Conservation (phyloP, 1,140 invertebrate species). For the Diabrotica virgifera region DNA sequence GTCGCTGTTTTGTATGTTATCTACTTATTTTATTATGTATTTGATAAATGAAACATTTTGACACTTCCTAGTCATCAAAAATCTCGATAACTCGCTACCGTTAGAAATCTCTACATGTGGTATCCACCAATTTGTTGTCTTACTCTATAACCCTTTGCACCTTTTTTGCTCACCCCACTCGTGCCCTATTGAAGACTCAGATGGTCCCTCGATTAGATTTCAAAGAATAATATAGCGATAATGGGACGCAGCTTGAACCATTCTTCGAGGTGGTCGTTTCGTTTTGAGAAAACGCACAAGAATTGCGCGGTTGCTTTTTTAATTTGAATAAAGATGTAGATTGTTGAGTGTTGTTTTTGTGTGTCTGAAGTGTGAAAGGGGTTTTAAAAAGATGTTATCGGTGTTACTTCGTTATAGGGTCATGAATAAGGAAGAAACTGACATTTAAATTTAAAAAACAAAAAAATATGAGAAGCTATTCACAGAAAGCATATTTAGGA, state of each 20-base stretch:
- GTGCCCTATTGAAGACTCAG: slow-evolving; percentile 35
- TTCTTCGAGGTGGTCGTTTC: slow-evolving; percentile 37
- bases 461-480: no score
- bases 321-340: slow-evolving; percentile 17
- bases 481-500: no score
- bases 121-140: slow-evolving; percentile 24
- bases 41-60: neutral
- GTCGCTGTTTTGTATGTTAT: no score
- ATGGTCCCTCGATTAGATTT: slow-evolving; percentile 39
- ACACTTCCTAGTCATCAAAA: slow-evolving; percentile 13
- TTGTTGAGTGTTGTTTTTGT: neutral
- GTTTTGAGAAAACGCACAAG: slow-evolving; percentile 22
- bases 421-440: neutral
- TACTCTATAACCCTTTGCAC: slow-evolving; percentile 29
- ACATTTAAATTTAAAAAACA: neutral
- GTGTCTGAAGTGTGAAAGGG: slow-evolving; percentile 7
- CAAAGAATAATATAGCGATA: slow-evolving; percentile 41
- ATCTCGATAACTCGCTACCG: slow-evolving; percentile 35
- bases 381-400: neutral
- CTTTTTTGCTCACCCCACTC: slow-evolving; percentile 30
- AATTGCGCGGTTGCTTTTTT: slow-evolving; percentile 29
- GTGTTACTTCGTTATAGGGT: neutral
- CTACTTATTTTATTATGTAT: no score
- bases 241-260: slow-evolving; percentile 39
- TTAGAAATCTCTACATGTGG: slow-evolving; percentile 30